Conservation (phyloP, 1,140 invertebrate genomes). For the Saccostrea glomerata region DNA sequence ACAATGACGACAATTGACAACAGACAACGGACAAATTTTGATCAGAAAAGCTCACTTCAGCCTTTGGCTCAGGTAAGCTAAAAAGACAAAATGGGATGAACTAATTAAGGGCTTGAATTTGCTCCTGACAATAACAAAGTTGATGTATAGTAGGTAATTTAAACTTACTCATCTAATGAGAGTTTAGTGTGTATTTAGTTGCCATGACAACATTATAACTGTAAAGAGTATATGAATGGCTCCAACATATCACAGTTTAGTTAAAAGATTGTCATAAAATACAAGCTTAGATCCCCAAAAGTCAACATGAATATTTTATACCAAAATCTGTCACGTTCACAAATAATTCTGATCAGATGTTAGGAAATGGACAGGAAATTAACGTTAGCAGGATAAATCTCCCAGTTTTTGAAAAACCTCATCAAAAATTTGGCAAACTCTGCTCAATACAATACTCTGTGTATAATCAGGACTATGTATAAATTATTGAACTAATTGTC, state of each 20-base stretch:
- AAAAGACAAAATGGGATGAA: too few species aligned
- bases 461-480: neutral
- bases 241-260: neutral
- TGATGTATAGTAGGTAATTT: too few species aligned
- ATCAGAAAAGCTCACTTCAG: too few species aligned
- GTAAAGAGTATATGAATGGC: neutral
- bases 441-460: neutral
- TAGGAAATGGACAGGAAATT: slow-evolving; percentile 27
- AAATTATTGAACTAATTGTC: neutral
- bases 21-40: too few species aligned
- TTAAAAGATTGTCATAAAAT: slow-evolving; percentile 15
- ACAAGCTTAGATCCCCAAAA: neutral
- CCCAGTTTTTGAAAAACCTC: neutral
- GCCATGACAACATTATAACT: neutral
- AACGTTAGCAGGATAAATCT: neutral
- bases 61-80: too few species aligned
- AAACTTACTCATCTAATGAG: too few species aligned
- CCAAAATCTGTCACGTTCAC: neutral
- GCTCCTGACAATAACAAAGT: too few species aligned
- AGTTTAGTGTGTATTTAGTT: neutral
- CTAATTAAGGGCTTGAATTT: too few species aligned
- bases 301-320: slow-evolving; percentile 24
- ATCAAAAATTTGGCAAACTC: slow-evolving; percentile 22
- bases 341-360: neutral
- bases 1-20: too few species aligned